Evolutionary conservation across 1,140 invertebrate species (phyloP), one percentile per base, ranked within the genome.

Genomic region (Drosophila ananassae): DNA sequence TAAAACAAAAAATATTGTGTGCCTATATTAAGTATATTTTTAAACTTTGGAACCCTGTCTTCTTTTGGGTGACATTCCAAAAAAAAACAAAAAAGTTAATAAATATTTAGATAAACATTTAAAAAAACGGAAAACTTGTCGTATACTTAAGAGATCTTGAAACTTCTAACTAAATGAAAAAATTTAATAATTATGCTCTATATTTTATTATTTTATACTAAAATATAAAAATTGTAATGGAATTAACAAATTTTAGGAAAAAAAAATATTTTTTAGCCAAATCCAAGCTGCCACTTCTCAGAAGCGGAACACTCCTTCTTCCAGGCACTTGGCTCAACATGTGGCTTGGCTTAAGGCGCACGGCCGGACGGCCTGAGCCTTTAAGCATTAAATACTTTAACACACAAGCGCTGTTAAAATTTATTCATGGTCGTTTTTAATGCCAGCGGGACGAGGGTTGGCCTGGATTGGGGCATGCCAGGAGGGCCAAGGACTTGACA

Each of bases 331-430:
- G 64, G 47, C 53, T 74, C 74, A 71, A 75, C 81, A 84, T 84
- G 82, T 84, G 82, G 81, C 82, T 77, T 76, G 73, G 82, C 82
- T 85, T 87, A 87, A 85, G 78, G 63, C 82, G 76, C 59, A 77
- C 82, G 82, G 77, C 82, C 79, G 81, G 77, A 81, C 73, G 52
- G 64, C 51, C 78, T 85, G 81, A 85, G 82, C 78, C 82, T 79
- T 89, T 82, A 89, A 87, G 82, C 79, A 87, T 87, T 87, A 87
- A 87, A 87, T 87, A 89, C 82, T 87, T 87, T 87, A 87, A 85
- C 82, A 85, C 82, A 85, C 83, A 87, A 77, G 83, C 83, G 82
- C 71, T 78, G 82, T 89, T 89, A 81, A 87, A 87, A 87, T 87
- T 87, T 87, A 87, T 87, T 89, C 82, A 87, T 87, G 83, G 79